A percentile compares a stretch with the other conserved stretches of the same genome.
phyloP scores from a whole-genome alignment of 2,113 vertebrate genomes.

The Panurus biarmicus region DNA sequence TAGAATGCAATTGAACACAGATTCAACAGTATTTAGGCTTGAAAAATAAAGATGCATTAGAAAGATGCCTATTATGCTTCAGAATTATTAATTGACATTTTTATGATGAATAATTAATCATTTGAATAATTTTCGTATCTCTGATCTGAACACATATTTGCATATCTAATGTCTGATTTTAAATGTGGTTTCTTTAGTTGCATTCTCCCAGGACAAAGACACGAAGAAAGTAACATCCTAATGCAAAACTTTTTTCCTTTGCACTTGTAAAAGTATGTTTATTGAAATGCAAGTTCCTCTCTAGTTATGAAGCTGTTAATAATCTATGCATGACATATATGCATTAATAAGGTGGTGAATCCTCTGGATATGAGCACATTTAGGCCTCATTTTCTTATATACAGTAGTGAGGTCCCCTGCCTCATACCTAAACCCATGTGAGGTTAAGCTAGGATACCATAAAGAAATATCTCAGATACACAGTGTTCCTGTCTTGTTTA shows the following conservation, averaged over 20 bases:
- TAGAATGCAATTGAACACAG: constrained; percentile 71
- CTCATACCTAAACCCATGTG: neutral
- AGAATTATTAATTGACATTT: constrained; percentile 96
- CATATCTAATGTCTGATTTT: constrained; percentile 91
- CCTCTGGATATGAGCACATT: neutral
- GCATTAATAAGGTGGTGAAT: neutral
- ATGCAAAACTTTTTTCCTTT: constrained; percentile 62
- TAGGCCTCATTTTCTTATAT: neutral
- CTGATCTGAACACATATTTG: constrained; percentile 95
- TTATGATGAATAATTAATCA: constrained; percentile 97
- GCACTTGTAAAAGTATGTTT: constrained; percentile 54
- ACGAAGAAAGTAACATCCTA: constrained; percentile 73
- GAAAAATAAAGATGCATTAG: constrained; percentile 78
- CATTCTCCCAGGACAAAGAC: constrained; percentile 83
- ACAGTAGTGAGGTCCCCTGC: neutral
- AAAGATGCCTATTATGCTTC: constrained; percentile 83
- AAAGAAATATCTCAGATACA: neutral
- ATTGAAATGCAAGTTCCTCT: constrained; percentile 44
- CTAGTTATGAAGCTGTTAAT: constrained; percentile 55
- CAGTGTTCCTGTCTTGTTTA: neutral
- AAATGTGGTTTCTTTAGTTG: constrained; percentile 76
- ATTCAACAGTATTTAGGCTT: constrained; percentile 74
- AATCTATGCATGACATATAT: constrained; percentile 46
- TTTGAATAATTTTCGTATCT: constrained; percentile 97
- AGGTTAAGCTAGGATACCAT: constrained; percentile 13